Percentiles rank a stretch among this genome's conserved stretches.
phyloP scores from a whole-genome alignment of 2,797 vertebrate species.

The Eremophila alpestris region DNA sequence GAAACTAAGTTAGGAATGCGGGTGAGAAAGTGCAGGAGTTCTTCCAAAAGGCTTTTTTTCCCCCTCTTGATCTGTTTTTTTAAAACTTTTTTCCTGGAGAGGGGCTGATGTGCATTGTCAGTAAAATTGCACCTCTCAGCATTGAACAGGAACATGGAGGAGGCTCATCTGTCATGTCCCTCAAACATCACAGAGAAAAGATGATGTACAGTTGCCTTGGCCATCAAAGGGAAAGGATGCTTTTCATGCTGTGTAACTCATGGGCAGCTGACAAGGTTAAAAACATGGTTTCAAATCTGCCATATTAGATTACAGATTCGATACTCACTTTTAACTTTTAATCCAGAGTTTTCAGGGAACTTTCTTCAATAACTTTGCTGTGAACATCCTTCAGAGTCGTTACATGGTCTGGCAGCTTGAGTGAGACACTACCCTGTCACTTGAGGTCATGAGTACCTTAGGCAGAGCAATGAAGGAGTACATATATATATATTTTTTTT shows the following conservation, averaged over 20 bases:
- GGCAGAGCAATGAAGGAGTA: background rate
- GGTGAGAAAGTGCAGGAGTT: background rate
- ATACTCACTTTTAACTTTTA: constrained; percentile 7
- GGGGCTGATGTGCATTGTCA: background rate
- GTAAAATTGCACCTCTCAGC: constrained; percentile 1
- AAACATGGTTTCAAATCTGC: constrained; percentile 1
- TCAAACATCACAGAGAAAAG: background rate
- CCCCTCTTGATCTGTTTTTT: background rate
- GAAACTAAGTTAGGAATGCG: background rate
- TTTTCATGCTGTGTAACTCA: constrained; percentile 15
- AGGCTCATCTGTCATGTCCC: constrained; percentile 18
- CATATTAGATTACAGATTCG: background rate
- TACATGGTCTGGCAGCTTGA: background rate
- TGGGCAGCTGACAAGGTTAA: constrained; percentile 39
- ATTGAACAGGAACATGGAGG: background rate
- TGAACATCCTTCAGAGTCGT: background rate
- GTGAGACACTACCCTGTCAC: background rate
- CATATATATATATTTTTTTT: background rate
- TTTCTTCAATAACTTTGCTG: background rate
- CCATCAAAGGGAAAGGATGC: background rate
- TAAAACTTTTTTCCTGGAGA: background rate
- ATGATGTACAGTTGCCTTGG: constrained; percentile 3
- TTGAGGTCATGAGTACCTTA: background rate
- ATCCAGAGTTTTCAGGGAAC: background rate
- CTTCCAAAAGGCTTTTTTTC: background rate